phyloP scores from a whole-genome alignment of 1,140 invertebrate species.

The Brachionus asplanchnoidis region DNA sequence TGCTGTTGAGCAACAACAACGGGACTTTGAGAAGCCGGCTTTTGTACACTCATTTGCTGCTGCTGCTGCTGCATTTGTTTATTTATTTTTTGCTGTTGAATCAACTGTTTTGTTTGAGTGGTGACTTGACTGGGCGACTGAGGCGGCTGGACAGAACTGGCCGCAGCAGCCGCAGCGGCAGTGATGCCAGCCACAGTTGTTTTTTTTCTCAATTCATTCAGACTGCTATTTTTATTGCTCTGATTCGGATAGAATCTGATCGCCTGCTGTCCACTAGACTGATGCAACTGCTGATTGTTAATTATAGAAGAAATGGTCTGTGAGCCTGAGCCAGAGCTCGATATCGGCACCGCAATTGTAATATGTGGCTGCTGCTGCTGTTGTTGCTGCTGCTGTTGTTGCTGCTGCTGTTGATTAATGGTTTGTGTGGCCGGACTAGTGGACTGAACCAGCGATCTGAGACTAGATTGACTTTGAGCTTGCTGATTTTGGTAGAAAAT shows the following conservation, averaged over 20 bases:
- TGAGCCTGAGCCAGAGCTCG: neutral
- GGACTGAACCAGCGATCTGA: neutral
- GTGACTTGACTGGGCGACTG: neutral
- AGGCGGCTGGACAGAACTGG: neutral
- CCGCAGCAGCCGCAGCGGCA: neutral
- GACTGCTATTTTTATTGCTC: neutral
- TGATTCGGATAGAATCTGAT: slow-evolving; percentile 9
- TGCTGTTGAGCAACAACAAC: neutral
- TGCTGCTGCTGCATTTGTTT: slow-evolving; percentile 18
- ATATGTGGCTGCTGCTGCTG: neutral
- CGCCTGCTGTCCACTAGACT: neutral
- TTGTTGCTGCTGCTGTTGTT: neutral
- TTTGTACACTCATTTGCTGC: neutral
- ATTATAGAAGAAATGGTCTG: slow-evolving; percentile 40
- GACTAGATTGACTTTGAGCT: neutral
- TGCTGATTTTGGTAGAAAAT: slow-evolving; percentile 17
- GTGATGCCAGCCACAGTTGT: slow-evolving; percentile 15
- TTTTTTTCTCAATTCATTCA: slow-evolving; percentile 25
- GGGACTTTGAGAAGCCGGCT: neutral
- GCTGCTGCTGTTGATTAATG: neutral
- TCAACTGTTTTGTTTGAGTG: neutral
- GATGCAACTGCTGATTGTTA: slow-evolving; percentile 8
- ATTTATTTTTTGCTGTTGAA: neutral
- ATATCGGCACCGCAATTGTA: neutral
- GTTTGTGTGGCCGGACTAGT: neutral